Evolutionary conservation across 2,113 vertebrate species (phyloP).

Genomic region (Gnathonemus longibarbis): DNA sequence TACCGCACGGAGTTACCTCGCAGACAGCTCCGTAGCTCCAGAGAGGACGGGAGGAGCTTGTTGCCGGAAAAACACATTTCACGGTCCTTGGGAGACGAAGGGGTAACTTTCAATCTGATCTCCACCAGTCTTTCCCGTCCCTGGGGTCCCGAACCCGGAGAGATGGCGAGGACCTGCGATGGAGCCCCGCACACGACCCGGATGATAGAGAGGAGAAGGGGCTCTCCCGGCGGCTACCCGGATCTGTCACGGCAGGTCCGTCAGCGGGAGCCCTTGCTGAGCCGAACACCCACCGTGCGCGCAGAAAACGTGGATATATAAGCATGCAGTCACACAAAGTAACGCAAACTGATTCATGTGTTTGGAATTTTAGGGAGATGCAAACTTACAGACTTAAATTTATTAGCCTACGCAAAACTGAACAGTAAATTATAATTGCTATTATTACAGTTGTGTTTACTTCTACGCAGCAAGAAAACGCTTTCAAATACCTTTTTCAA

Average conservation of each 20-base stretch:
- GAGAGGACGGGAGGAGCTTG: neutral
- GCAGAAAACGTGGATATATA: neutral
- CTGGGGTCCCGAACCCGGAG: neutral
- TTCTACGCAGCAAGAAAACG: neutral
- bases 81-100: neutral
- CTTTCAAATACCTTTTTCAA: neutral
- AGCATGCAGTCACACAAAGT: neutral
- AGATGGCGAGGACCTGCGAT: neutral
- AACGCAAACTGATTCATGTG: neutral
- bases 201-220: conserved; percentile 23
- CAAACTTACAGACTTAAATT: neutral
- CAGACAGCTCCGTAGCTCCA: neutral
- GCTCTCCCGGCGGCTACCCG: conserved; percentile 37
- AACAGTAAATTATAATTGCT: neutral
- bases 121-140: neutral
- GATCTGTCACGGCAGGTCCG: conserved; percentile 54
- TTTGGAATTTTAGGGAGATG: neutral
- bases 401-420: neutral
- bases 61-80: neutral
- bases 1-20: neutral
- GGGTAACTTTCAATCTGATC: neutral
- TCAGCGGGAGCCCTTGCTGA: neutral
- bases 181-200: neutral
- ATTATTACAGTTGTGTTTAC: neutral
- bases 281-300: too few species aligned